A percentile compares a stretch with the other conserved stretches of the same genome.
phyloP scores from a whole-genome alignment of 2,113 vertebrate genomes.

The Lamprotornis superbus region DNA sequence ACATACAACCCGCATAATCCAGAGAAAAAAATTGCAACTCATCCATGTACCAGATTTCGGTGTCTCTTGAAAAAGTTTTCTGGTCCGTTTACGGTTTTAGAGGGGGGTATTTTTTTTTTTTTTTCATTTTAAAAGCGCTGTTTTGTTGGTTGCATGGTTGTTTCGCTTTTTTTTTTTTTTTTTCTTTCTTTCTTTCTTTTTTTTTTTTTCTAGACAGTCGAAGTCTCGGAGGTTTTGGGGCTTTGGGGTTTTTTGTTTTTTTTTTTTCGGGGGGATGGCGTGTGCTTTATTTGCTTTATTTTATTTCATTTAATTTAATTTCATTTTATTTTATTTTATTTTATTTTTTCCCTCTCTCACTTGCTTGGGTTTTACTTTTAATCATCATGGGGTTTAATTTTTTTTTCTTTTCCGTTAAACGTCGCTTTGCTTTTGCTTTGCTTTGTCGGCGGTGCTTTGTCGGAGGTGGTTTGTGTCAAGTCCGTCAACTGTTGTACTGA shows the following conservation, averaged over 20 bases:
- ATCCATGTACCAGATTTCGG: slow-evolving; percentile 81
- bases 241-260: neutral
- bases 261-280: no score
- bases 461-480: slow-evolving; percentile 43
- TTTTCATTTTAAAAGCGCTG: neutral
- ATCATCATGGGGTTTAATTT: neutral
- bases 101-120: neutral
- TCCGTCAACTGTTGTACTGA: slow-evolving; percentile 98
- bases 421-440: slow-evolving; percentile 44
- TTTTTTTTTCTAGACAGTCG: neutral
- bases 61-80: slow-evolving; percentile 69
- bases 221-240: slow-evolving; percentile 4
- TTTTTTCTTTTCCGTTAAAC: slow-evolving; percentile 30
- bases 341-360: neutral
- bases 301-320: neutral
- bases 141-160: neutral
- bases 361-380: slow-evolving; percentile 21
- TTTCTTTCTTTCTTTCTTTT: neutral
- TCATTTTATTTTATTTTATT: neutral
- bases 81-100: slow-evolving; percentile 57
- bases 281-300: neutral
- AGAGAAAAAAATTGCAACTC: slow-evolving; percentile 84
- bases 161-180: neutral
- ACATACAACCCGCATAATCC: slow-evolving; percentile 89
- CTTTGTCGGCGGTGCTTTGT: slow-evolving; percentile 42